Evolutionary conservation across 1,140 invertebrate genomes (phyloP), one percentile per base, ranked within the genome.

Genomic region (Drosophila pandora): DNA sequence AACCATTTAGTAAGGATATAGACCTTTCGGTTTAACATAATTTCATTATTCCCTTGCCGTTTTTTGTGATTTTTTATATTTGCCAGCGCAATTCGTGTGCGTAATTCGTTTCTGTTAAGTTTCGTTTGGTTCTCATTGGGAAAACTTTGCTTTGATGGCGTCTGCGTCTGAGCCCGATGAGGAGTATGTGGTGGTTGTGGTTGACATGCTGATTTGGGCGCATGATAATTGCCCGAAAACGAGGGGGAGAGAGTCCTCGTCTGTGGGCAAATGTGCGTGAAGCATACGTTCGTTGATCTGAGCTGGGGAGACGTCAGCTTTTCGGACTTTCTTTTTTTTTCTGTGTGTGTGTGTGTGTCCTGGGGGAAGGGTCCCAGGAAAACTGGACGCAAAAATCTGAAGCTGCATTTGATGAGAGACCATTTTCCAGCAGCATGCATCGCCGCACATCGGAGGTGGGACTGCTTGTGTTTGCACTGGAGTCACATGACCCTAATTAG

Each of bases 41-140:
- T 17, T 8, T 21, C 13, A 13, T 13, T 21, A 21, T 17, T 43
- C 6, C 7, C 7, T 50, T 39, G 37, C 60, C 56, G 37, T 57
- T 57, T 70, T 59, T 48, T 17, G 39, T 73, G 47, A 30, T 56
- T 60, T 85, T 84, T 87, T 85, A 82, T 81, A 87, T 87, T 85
- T 82, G 79, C 83, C 82, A 87, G 78, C 77, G 78, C 65, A 87
- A 82, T 87, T 87, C 82, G 82, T 87, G 82, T 87, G 81, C 81
- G 77, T 85, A 85, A 85, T 85, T 85, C 77, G 61, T 82, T 41
- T 81, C 64, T 85, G 81, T 81, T 85, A 74, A 85, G 81, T 77
- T 82, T 75, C 39, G 13, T 45, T 61, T 57, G 41, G 41, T 5
- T 17, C 41, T 43, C 32, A 53, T 45, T 43, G 58, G 71, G 59